Evolutionary conservation across 1,140 invertebrate genomes (phyloP).

Genomic region (Asbolus verrucosus): DNA sequence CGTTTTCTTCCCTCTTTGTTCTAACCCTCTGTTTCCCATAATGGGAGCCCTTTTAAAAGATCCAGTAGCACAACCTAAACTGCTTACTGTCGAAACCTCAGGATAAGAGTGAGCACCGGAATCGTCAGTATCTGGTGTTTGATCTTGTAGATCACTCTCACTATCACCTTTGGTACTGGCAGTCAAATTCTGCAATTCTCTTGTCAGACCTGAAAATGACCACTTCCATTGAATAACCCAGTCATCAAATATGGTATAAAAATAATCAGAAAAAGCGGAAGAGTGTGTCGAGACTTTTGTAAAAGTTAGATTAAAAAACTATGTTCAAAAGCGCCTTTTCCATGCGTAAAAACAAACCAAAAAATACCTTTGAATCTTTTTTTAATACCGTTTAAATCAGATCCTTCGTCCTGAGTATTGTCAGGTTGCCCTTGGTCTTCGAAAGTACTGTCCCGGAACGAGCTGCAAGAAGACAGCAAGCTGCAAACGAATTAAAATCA

Average conservation of each 20-base stretch:
- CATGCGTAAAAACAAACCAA: slow-evolving; percentile 52
- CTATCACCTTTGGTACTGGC: slow-evolving; percentile 69
- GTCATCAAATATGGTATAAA: too few species aligned
- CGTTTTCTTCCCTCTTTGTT: slow-evolving; percentile 70
- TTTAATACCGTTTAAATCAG: slow-evolving; percentile 64
- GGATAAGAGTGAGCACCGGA: slow-evolving; percentile 70
- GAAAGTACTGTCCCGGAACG: slow-evolving; percentile 78
- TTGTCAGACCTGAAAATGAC: slow-evolving; percentile 65
- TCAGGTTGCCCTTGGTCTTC: slow-evolving; percentile 67
- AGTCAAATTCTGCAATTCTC: slow-evolving; percentile 67
- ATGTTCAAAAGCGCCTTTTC: slow-evolving; percentile 10
- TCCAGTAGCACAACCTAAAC: slow-evolving; percentile 61
- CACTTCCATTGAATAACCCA: too few species aligned
- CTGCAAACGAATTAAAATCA: slow-evolving; percentile 67
- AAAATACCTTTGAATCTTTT: slow-evolving; percentile 62
- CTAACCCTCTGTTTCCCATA: slow-evolving; percentile 68
- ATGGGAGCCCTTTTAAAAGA: slow-evolving; percentile 70
- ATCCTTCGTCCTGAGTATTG: slow-evolving; percentile 70
- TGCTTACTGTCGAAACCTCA: slow-evolving; percentile 62
- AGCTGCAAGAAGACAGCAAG: slow-evolving; percentile 85
- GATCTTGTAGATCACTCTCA: slow-evolving; percentile 71
- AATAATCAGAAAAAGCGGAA: too few species aligned
- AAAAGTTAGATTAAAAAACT: background rate
- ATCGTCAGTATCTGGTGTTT: slow-evolving; percentile 76
- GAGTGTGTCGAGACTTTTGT: too few species aligned